These are phyloP conservation scores for Microcebus griseorufus DNA, from an alignment of 2,113 vertebrate genomes.

Conservation along the genomic window DNA sequence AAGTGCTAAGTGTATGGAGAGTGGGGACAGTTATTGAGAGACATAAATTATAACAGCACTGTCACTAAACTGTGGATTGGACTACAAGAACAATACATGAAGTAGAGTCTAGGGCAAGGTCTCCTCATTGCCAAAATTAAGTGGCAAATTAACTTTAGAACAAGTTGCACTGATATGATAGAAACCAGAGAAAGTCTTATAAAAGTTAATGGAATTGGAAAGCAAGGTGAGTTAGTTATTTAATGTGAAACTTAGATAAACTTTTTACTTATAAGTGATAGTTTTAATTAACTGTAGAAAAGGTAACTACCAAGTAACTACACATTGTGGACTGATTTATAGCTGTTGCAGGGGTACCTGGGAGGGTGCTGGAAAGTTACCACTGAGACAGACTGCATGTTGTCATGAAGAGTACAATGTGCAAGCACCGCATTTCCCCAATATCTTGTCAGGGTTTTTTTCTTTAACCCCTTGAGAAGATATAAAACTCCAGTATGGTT, in stretches of 20 bases:
- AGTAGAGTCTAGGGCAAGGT: background rate
- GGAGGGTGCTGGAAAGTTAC: background rate
- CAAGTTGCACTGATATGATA: fast-evolving
- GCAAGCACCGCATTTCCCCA: background rate
- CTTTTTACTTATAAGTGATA: too few species aligned
- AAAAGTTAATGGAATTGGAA: background rate
- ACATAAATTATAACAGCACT: background rate
- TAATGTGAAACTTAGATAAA: background rate
- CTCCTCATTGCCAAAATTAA: background rate
- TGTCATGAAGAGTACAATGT: background rate
- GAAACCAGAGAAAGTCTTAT: too few species aligned
- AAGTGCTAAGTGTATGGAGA: background rate
- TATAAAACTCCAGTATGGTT: background rate
- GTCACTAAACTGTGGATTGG: too few species aligned
- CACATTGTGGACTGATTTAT: fast-evolving
- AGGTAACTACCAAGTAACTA: background rate
- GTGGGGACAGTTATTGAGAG: background rate
- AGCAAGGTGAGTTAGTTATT: background rate
- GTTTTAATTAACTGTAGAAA: background rate
- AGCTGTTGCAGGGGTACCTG: background rate
- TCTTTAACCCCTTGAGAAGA: background rate
- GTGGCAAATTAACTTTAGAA: background rate
- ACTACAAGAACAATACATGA: fast-evolving
- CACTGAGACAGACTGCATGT: background rate
- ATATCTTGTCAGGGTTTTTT: background rate